These are phyloP conservation scores for Crambe crambe DNA, from an alignment of 37 sponge, comb jelly and placozoan genomes.

Conservation along the genomic window DNA sequence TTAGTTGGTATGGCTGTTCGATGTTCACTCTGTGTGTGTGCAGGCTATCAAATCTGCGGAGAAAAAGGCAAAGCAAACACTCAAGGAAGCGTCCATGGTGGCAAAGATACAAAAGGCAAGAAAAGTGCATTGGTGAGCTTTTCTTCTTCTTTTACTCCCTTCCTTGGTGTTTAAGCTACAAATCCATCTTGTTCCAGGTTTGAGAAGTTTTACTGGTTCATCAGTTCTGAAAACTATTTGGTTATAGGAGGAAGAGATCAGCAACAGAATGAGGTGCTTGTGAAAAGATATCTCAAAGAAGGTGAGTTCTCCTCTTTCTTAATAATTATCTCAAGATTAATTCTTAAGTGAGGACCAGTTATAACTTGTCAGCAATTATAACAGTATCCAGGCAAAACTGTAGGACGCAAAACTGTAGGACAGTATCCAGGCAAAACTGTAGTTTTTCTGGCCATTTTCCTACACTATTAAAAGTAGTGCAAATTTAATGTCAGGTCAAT, in stretches of 20 bases:
- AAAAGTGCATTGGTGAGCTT: constrained; percentile 85
- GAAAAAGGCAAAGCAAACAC: constrained; percentile 82
- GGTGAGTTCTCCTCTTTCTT: constrained; percentile 22
- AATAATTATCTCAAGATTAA: too few relatives aligned
- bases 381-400: too few relatives aligned
- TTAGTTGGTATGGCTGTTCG: too few relatives aligned
- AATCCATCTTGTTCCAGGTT: too few relatives aligned
- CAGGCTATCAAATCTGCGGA: constrained; percentile 97
- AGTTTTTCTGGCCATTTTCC: too few relatives aligned
- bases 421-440: neutral
- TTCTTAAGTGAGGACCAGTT: too few relatives aligned
- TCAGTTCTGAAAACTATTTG: constrained; percentile 94
- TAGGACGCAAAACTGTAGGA: neutral
- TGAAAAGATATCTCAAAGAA: constrained; percentile 86
- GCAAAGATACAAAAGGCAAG: constrained; percentile 89
- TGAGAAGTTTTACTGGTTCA: constrained; percentile 99
- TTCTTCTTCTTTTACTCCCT: neutral
- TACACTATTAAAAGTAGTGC: too few relatives aligned
- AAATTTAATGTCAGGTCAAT: too few relatives aligned
- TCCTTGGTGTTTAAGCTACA: neutral
- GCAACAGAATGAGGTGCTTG: constrained; percentile 95
- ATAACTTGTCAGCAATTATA: too few relatives aligned
- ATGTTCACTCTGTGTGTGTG: neutral
- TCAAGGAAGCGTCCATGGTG: constrained; percentile 84
- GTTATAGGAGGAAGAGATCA: constrained; percentile 97